phyloP scores from a whole-genome alignment of 2,888 invertebrate genomes.

The Phalangium opilio region DNA sequence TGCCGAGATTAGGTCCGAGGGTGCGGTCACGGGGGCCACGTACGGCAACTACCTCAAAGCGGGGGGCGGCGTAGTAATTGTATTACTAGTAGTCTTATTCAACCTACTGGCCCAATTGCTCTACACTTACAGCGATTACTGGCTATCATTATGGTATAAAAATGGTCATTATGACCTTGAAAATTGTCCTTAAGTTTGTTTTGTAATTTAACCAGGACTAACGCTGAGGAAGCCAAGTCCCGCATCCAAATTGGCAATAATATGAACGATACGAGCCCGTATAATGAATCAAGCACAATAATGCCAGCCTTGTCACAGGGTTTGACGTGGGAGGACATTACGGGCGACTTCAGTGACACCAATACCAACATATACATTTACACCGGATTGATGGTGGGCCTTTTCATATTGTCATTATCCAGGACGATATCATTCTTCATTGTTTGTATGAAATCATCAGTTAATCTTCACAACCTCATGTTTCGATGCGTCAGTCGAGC shows the following conservation, averaged over 20 bases:
- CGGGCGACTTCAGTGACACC: background rate
- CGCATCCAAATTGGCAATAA: too few species aligned
- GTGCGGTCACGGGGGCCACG: constrained; percentile 16
- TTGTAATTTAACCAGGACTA: constrained; percentile 9
- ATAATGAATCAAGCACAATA: too few species aligned
- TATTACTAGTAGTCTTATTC: constrained; percentile 26
- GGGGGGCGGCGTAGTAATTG: constrained; percentile 28
- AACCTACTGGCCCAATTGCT: constrained; percentile 30
- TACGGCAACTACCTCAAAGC: constrained; percentile 32
- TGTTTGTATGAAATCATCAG: background rate
- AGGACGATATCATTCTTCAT: background rate
- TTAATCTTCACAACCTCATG: background rate
- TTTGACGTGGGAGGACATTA: too few species aligned
- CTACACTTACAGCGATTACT: constrained; percentile 19
- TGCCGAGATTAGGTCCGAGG: background rate
- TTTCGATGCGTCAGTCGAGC: background rate
- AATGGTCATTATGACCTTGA: too few species aligned
- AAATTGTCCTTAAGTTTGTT: too few species aligned
- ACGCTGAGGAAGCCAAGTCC: constrained; percentile 10
- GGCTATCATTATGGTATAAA: constrained; percentile 21
- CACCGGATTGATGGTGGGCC: background rate
- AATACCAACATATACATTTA: background rate
- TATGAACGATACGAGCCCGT: too few species aligned
- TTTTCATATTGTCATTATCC: background rate
- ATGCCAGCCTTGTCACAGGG: too few species aligned